These are phyloP conservation scores for Sinhomidia bicolor DNA, from an alignment of 2,888 invertebrate species.

Conservation along the genomic window DNA sequence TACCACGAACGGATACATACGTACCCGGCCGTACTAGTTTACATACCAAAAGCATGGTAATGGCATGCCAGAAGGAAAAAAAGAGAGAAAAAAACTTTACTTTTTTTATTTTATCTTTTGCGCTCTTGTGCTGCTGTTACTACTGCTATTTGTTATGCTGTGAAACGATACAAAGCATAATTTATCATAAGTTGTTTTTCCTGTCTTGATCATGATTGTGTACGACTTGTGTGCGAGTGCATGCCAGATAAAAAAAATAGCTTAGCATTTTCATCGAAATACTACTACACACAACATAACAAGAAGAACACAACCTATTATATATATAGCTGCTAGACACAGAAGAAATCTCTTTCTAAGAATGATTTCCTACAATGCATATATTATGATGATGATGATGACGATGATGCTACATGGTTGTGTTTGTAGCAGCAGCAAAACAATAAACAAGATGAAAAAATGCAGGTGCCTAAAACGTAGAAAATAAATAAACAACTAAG, in stretches of 20 bases:
- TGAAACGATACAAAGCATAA: conserved; percentile 29
- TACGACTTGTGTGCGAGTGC: not conserved
- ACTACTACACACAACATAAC: not conserved
- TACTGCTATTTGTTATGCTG: not conserved
- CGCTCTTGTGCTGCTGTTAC: no score
- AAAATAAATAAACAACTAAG: conserved; percentile 1
- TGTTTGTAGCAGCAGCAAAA: no score
- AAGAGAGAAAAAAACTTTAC: not conserved
- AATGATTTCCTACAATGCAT: not conserved
- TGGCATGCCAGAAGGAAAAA: not conserved
- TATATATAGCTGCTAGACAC: not conserved
- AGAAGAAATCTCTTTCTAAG: not conserved
- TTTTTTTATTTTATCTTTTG: not conserved
- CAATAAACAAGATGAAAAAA: not conserved
- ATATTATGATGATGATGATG: not conserved
- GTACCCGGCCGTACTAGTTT: not conserved
- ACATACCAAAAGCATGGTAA: not conserved
- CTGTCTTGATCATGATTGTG: conserved; percentile 14
- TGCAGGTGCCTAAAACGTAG: not conserved
- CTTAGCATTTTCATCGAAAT: not conserved
- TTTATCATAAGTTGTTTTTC: conserved; percentile 49
- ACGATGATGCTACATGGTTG: no score
- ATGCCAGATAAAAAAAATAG: conserved; percentile 16
- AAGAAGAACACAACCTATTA: not conserved
- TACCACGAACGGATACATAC: not conserved